Base-by-base conservation (phyloP, 2,113 vertebrate species). In the Mustelus asterias region DNA sequence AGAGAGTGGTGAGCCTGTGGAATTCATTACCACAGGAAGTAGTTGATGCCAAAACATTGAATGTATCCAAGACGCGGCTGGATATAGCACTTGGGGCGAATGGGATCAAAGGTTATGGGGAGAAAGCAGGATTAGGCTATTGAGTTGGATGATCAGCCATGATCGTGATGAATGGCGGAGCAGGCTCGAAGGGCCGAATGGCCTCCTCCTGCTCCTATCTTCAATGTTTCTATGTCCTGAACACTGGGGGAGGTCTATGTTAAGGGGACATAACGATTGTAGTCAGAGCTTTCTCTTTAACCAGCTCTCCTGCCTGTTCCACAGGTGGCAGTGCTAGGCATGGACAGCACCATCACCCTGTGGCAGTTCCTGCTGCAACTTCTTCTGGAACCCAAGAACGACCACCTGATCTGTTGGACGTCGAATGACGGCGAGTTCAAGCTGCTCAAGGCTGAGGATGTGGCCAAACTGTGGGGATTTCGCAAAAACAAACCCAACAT, bases 331-430 rank as follows among this genome's bases (percentile, higher is more conserved):
- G 96, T 0, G 0, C 2, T 96, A 98, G 98, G 98, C 98, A 99
- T 99, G 99, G 99, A 99, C 98, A 99, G 98, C 98, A 98, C 99
- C 96, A 98, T 99, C 97, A 99, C 99, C 96, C 97, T 99, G 97
- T 99, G 99, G 99, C 99, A 99, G 98, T 99, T 99, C 97, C 98
- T 99, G 96, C 98, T 99, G 96, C 99, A 99, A 97, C 98, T 99
- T 96, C 98, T 99, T 6, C 97, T 99, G 97, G 98, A 99, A 96
- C 97, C 98, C 96, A 98, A 97, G 96, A 98, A 99, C 48, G 98
- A 99, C 96, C 98, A 98, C 69, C 98, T 99, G 97, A 99, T 99
- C 97, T 98, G 98, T 97, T 99, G 99, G 99, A 99, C 99, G 96
- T 99, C 98, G 93, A 98, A 97, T 95, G 98, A 99, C 94, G 99